Conservation (phyloP, 2,888 invertebrate genomes). For the Lithophane semibrunnea region DNA sequence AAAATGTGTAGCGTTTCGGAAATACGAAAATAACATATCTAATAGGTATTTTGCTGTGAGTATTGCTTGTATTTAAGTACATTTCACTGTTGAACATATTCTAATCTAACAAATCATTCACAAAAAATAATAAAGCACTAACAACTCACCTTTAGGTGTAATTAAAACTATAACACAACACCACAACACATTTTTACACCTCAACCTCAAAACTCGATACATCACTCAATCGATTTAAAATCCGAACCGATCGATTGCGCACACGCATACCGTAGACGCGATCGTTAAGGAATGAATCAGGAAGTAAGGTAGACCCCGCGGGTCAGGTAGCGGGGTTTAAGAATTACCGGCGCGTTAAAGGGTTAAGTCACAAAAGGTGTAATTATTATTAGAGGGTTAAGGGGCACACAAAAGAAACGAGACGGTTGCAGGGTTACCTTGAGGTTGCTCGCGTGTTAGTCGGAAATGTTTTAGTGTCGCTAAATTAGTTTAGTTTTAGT, state of each 20-base stretch:
- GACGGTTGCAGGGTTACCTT: constrained; percentile 82
- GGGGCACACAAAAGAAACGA: constrained; percentile 80
- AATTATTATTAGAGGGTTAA: constrained; percentile 88
- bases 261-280: constrained; percentile 85
- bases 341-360: constrained; percentile 88
- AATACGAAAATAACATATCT: constrained; percentile 24
- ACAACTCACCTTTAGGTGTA: constrained; percentile 30
- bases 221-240: constrained; percentile 64
- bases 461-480: constrained; percentile 64
- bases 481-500: constrained; percentile 48
- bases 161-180: constrained; percentile 39
- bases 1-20: constrained; percentile 58
- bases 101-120: not conserved
- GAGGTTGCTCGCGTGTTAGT: constrained; percentile 80
- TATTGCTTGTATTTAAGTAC: constrained; percentile 9
- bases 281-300: constrained; percentile 87
- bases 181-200: constrained; percentile 27
- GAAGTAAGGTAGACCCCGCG: constrained; percentile 83
- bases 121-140: not conserved
- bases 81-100: not conserved
- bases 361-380: constrained; percentile 88
- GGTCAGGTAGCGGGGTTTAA: constrained; percentile 89
- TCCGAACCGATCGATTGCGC: constrained; percentile 78
- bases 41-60: not conserved
- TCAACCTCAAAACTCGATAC: constrained; percentile 38